Base-by-base conservation (phyloP, 1,140 invertebrate species). In the Diorhabda carinulata region DNA sequence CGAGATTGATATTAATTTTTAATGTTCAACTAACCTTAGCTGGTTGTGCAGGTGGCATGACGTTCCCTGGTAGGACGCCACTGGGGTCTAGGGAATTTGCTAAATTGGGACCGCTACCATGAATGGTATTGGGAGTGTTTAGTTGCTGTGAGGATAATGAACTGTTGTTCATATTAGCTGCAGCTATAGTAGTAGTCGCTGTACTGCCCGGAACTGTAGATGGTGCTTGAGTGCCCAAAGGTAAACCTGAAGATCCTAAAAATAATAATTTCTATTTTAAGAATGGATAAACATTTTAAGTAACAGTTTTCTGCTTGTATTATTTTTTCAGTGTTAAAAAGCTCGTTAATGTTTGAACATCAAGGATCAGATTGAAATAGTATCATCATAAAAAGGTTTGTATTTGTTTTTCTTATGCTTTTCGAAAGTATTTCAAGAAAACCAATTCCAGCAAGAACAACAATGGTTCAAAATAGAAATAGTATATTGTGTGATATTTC, bases 1-100 rank as follows among this genome's bases (percentile, higher is more conserved):
- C 25, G 25, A 25, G 25, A 25, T 25, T 25, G 1, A 25, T 25
- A 25, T 25, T 25, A 25, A 25, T 25, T 25, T 25, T 25, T 25
- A 25, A 25, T 43, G 10, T 59, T 58, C 43, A 57, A 43, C 10
- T 43, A 74, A 81, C 78, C 87, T 94, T 91, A 44, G 89, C 88
- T 61, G 90, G 90, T 80, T 89, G 88, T 69, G 89, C 84, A 47
- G 89, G 89, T 69, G 89, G 88, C 80, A 91, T 84, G 5, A 90
- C 89, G 7, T 86, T 82, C 8, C 82, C 79, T 76, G 79, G 77
- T 60, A 82, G 75, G 42, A 82, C 81, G 66, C 82, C 70, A 69
- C 73, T 47, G 75, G 69, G 64, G 74, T 78, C 77, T 67, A 81
- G 78, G 42, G 81, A 73, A 70, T 84, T 83, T 69, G 63, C 63